Evolutionary conservation across 1,140 invertebrate genomes (phyloP).

Genomic region (Nebria ingens): DNA sequence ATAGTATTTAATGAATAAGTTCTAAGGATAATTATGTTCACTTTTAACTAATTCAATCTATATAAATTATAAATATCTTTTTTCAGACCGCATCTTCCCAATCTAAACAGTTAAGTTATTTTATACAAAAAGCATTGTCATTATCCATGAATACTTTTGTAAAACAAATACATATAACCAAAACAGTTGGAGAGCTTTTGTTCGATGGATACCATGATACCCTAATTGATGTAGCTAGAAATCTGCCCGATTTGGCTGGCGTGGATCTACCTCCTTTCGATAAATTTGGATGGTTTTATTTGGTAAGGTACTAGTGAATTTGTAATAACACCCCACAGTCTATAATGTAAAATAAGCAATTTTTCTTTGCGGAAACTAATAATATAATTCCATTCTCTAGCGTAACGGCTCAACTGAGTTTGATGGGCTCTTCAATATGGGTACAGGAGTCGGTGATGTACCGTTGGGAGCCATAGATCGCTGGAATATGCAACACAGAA

Average conservation of each 20-base stretch:
- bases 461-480: slow-evolving; percentile 48
- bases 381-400: slow-evolving; percentile 33
- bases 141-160: slow-evolving; percentile 40
- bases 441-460: slow-evolving; percentile 55
- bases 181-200: slow-evolving; percentile 51
- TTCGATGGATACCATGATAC: slow-evolving; percentile 68
- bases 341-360: no score
- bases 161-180: slow-evolving; percentile 46
- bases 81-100: slow-evolving; percentile 53
- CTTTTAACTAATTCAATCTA: no score
- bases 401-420: slow-evolving; percentile 57
- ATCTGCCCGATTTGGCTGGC: slow-evolving; percentile 37
- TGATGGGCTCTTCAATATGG: slow-evolving; percentile 66
- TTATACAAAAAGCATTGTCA: slow-evolving; percentile 41
- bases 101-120: slow-evolving; percentile 35
- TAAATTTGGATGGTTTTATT: slow-evolving; percentile 70
- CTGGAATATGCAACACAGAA: slow-evolving; percentile 53
- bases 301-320: no score
- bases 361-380: neutral
- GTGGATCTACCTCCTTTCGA: slow-evolving; percentile 45
- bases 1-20: no score
- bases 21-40: no score
- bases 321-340: no score
- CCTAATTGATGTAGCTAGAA: slow-evolving; percentile 46
- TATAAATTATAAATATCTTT: no score